phyloP scores from a whole-genome alignment of 64 coral and sea anemone genomes.

The Dendronephthya gigantea region DNA sequence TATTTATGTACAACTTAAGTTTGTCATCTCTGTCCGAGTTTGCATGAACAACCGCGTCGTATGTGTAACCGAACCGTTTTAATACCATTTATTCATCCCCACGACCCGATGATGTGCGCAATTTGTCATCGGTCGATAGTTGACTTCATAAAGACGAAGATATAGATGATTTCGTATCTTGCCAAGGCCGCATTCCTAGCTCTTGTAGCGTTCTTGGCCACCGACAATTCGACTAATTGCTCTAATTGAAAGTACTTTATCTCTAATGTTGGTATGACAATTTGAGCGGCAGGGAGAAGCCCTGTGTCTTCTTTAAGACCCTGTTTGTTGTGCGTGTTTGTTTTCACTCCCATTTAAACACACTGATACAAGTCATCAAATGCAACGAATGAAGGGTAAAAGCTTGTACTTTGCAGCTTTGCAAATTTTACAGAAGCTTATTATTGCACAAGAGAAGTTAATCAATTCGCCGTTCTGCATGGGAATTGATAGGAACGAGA shows the following conservation, averaged over 20 bases:
- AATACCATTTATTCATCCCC: neutral
- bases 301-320: neutral
- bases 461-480: neutral
- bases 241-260: constrained; percentile 4
- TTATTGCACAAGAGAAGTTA: neutral
- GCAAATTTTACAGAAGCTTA: neutral
- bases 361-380: neutral
- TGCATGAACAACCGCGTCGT: neutral
- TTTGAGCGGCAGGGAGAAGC: neutral
- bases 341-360: neutral
- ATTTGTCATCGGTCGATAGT: neutral
- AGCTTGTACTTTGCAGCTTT: neutral
- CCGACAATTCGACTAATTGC: neutral
- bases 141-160: neutral
- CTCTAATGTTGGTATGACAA: neutral
- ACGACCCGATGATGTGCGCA: neutral
- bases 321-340: neutral
- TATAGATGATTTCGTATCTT: neutral
- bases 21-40: neutral
- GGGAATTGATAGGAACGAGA: neutral
- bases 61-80: neutral
- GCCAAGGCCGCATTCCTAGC: neutral
- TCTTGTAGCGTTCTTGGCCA: neutral
- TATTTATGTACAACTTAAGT: neutral
- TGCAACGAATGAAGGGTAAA: too few species aligned